phyloP scores from a whole-genome alignment of 37 sponge, comb jelly and placozoan species.

The Amphimedon queenslandica region DNA sequence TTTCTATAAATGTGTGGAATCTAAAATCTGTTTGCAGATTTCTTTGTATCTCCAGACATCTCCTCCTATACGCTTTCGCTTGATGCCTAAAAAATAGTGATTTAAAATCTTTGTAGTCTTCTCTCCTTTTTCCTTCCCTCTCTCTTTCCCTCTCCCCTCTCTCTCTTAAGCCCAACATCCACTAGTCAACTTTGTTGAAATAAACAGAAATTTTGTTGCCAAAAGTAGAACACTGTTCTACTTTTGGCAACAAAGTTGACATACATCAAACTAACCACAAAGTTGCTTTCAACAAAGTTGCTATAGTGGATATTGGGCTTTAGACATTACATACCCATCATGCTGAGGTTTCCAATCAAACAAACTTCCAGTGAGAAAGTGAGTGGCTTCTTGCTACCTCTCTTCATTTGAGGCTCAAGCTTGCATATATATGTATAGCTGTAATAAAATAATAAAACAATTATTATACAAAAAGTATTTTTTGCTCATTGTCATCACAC shows the following conservation, averaged over 20 bases:
- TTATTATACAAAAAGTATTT: constrained; percentile 1
- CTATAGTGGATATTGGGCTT: too few species aligned
- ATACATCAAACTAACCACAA: too few species aligned
- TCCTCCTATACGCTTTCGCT: constrained; percentile 83
- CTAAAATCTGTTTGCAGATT: constrained; percentile 78
- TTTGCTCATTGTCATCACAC: too few species aligned
- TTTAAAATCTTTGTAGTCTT: too few species aligned
- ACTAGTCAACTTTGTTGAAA: too few species aligned
- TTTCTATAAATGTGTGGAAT: constrained; percentile 58
- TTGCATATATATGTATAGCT: constrained; percentile 9
- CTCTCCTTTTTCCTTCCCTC: too few species aligned
- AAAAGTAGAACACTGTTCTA: too few species aligned
- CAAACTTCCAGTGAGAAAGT: constrained; percentile 89
- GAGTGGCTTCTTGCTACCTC: constrained; percentile 26
- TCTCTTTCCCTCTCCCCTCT: too few species aligned
- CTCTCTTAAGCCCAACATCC: too few species aligned
- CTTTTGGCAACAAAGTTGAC: too few species aligned
- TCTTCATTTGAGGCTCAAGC: constrained; percentile 14
- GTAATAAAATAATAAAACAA: background rate
- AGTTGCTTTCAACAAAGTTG: too few species aligned
- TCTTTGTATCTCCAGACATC: constrained; percentile 88
- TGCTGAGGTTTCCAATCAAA: constrained; percentile 63
- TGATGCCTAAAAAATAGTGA: constrained; percentile 48
- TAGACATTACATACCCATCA: constrained; percentile 86
- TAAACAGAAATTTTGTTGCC: too few species aligned